These are phyloP conservation scores for Hyaena hyaena DNA, from an alignment of 2,113 vertebrate species.

Conservation along the genomic window DNA sequence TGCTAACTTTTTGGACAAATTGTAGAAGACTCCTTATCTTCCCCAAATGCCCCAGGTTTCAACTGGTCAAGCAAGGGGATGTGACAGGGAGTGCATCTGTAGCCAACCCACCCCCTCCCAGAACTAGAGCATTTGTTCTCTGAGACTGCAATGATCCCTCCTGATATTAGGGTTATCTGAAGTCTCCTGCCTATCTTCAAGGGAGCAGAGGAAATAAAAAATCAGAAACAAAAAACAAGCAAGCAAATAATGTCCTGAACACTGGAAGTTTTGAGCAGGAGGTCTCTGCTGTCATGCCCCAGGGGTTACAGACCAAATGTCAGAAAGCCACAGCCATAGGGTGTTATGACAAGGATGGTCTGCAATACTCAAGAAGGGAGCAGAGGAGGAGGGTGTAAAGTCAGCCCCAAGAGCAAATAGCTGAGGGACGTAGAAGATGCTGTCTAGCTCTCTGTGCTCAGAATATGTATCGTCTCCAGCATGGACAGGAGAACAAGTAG, in stretches of 20 bases:
- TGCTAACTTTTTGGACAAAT: neutral
- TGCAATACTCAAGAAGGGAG: neutral
- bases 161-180: neutral
- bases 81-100: neutral
- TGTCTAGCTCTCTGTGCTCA: neutral
- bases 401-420: neutral
- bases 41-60: neutral
- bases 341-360: neutral
- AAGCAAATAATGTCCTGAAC: neutral
- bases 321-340: neutral
- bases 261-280: neutral
- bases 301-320: neutral
- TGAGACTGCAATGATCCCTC: neutral
- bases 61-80: neutral
- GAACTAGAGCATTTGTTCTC: neutral
- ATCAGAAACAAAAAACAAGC: neutral
- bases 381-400: neutral
- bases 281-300: neutral
- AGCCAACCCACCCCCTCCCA: neutral
- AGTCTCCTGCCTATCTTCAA: neutral
- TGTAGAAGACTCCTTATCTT: neutral
- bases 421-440: neutral
- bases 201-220: too few relatives aligned
- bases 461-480: neutral
- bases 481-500: neutral